Evolutionary conservation across 2,113 vertebrate species (phyloP).

Genomic region (Zosterops borbonicus): DNA sequence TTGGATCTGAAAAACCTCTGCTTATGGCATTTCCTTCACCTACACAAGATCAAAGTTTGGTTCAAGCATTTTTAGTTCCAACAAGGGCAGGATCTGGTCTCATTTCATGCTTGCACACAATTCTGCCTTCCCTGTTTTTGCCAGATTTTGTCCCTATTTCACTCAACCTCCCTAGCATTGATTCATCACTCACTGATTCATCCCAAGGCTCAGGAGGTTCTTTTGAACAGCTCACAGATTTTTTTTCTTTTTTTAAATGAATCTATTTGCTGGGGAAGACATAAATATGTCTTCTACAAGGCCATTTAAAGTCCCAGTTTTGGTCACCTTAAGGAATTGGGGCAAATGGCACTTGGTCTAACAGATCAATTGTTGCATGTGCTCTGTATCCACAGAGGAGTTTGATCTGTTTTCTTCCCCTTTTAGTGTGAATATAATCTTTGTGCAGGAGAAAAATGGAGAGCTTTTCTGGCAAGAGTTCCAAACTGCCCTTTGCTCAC

Average conservation of each 20-base stretch:
- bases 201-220: background rate
- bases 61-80: background rate
- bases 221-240: background rate
- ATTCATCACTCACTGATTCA: background rate
- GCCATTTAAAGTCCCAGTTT: background rate
- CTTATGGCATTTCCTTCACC: background rate
- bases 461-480: background rate
- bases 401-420: background rate
- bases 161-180: background rate
- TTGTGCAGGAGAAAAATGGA: background rate
- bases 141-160: background rate
- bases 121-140: background rate
- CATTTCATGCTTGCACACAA: background rate
- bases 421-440: background rate
- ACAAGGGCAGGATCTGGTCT: fast-evolving
- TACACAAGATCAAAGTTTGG: background rate
- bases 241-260: background rate
- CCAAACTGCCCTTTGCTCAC: background rate
- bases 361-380: background rate
- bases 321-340: background rate
- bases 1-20: background rate
- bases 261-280: background rate
- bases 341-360: background rate
- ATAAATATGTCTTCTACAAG: background rate
- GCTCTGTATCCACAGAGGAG: background rate